Evolutionary conservation across 2,797 vertebrate genomes (phyloP).

Genomic region (Xiphorhynchus erythropygius): DNA sequence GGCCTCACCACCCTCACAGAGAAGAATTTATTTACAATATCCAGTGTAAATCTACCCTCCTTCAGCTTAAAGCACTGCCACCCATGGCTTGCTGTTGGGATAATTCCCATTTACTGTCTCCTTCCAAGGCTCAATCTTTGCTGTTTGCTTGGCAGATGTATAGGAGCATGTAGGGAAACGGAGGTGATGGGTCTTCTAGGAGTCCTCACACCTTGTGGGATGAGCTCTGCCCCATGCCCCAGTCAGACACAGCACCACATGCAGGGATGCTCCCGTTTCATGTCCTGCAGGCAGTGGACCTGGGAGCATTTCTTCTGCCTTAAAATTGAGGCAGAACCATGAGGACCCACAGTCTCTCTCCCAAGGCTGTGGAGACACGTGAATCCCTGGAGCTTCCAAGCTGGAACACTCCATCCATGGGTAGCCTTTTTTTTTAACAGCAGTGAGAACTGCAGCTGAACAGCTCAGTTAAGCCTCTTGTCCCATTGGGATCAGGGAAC

Average conservation of each 20-base stretch:
- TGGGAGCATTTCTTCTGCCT: not conserved
- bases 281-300: not conserved
- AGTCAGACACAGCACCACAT: not conserved
- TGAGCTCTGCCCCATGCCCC: not conserved
- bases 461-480: not conserved
- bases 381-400: fast-evolving
- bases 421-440: not conserved
- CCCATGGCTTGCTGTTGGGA: too few relatives aligned
- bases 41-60: not conserved
- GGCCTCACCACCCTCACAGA: not conserved
- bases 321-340: not conserved
- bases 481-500: not conserved
- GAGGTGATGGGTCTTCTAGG: not conserved
- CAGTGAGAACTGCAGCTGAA: not conserved
- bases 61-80: not conserved
- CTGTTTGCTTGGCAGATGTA: not conserved
- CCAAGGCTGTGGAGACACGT: fast-evolving
- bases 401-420: not conserved
- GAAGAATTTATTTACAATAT: not conserved
- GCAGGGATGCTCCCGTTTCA: not conserved
- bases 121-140: not conserved
- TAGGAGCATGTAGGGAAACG: not conserved
- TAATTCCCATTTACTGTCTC: not conserved
- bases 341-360: not conserved
- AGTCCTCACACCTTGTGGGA: fast-evolving